Percentiles rank a stretch among this genome's conserved stretches.
Conservation (phyloP, 2,888 invertebrate genomes). For the Archaeoteleia sp. region DNA sequence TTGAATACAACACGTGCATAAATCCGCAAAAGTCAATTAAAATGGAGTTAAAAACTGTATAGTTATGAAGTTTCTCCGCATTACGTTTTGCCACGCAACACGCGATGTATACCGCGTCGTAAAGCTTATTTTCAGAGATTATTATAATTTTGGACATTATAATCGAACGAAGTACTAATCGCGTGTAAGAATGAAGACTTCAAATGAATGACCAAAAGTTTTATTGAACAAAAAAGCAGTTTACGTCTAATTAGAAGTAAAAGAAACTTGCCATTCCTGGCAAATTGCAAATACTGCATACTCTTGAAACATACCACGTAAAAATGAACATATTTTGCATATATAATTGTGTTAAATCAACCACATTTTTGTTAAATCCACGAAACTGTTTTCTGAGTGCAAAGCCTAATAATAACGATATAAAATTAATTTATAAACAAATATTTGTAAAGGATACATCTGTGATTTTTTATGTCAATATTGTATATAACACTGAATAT, state of each 20-base stretch:
- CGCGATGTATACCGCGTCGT: constrained; percentile 37
- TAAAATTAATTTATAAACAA: too few species aligned
- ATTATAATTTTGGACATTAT: constrained; percentile 36
- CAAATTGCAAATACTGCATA: too few species aligned
- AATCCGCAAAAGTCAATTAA: constrained; percentile 45
- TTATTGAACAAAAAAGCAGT: constrained; percentile 18
- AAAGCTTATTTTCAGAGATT: constrained; percentile 47
- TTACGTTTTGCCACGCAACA: constrained; percentile 40
- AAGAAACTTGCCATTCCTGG: too few species aligned
- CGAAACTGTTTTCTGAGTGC: too few species aligned
- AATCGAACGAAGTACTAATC: constrained; percentile 34
- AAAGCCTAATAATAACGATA: too few species aligned
- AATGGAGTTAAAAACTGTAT: constrained; percentile 33
- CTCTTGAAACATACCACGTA: too few species aligned
- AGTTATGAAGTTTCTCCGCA: constrained; percentile 39
- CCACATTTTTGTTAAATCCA: too few species aligned
- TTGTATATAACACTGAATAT: too few species aligned
- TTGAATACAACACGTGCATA: constrained; percentile 19
- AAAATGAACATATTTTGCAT: too few species aligned
- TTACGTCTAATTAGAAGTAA: constrained; percentile 18
- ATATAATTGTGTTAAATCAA: too few species aligned
- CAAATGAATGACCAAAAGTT: constrained; percentile 33
- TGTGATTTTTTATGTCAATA: too few species aligned
- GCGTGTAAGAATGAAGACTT: constrained; percentile 40
- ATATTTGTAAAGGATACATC: too few species aligned